These are phyloP conservation scores for Galago senegalensis DNA, from an alignment of 2,797 vertebrate species.

Conservation along the genomic window DNA sequence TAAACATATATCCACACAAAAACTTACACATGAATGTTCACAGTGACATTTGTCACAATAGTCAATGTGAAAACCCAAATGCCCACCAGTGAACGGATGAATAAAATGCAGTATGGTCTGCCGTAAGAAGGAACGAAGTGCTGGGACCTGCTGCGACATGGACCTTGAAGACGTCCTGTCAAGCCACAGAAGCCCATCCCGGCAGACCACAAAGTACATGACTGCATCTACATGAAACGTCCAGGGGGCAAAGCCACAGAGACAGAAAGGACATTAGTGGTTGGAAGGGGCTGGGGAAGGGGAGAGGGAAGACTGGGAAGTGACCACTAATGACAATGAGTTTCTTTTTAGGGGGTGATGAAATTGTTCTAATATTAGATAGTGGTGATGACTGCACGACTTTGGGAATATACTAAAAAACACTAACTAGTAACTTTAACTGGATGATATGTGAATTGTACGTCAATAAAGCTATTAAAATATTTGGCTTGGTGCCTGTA, in stretches of 20 bases:
- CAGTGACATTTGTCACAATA: neutral
- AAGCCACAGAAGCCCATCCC: neutral
- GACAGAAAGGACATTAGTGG: neutral
- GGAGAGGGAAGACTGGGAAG: neutral
- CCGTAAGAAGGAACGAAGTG: neutral
- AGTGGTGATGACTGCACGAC: neutral
- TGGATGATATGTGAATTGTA: neutral
- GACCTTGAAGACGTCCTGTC: neutral
- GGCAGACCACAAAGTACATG: neutral
- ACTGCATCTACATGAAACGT: neutral
- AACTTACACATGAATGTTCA: neutral
- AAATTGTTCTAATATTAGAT: constrained; percentile 46
- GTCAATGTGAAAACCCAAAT: neutral
- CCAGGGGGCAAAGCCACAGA: neutral
- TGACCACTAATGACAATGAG: neutral
- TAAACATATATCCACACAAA: neutral
- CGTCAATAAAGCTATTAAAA: constrained; percentile 46
- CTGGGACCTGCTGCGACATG: neutral
- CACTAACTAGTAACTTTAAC: neutral
- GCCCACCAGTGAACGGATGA: neutral
- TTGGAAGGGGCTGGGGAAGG: neutral
- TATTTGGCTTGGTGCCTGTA: neutral
- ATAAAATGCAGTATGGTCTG: neutral
- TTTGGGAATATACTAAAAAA: neutral
- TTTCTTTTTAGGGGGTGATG: neutral